Percentiles rank a stretch among this genome's conserved stretches.
Conservation (phyloP, 1,140 invertebrate species). For the Macrobrachium nipponense region DNA sequence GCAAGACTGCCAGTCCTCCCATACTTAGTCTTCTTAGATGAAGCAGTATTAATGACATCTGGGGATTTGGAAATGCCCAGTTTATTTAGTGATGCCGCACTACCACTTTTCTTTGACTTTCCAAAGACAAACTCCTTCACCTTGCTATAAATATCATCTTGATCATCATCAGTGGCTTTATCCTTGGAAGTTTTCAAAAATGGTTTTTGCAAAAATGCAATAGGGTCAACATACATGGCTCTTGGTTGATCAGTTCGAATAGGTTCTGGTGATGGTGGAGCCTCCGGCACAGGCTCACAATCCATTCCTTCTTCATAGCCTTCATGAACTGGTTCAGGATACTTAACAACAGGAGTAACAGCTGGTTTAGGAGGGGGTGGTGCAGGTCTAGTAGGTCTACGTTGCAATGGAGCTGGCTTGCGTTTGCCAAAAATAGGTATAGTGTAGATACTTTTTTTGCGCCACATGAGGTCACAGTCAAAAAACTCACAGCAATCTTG, state of each 20-base stretch:
- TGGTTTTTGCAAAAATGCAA: conserved; percentile 63
- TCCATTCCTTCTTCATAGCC: conserved; percentile 55
- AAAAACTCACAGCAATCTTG: conserved; percentile 64
- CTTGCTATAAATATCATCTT: conserved; percentile 61
- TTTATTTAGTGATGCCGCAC: conserved; percentile 59
- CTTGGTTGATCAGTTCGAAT: conserved; percentile 56
- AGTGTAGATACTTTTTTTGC: conserved; percentile 62
- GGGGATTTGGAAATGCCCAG: conserved; percentile 50
- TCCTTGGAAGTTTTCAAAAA: conserved; percentile 62
- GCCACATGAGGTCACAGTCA: conserved; percentile 64
- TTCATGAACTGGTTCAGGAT: conserved; percentile 56
- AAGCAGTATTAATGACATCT: conserved; percentile 48
- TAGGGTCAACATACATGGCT: conserved; percentile 64
- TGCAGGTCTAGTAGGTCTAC: conserved; percentile 61
- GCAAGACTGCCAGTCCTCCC: conserved; percentile 61
- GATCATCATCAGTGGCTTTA: conserved; percentile 64
- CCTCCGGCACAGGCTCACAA: conserved; percentile 64
- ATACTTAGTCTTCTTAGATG: conserved; percentile 54
- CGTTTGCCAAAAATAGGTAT: conserved; percentile 60
- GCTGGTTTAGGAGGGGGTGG: conserved; percentile 59
- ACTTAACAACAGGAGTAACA: conserved; percentile 44
- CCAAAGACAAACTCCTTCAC: conserved; percentile 62
- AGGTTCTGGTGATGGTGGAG: conserved; percentile 63
- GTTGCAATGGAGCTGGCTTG: conserved; percentile 48
- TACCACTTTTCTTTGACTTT: conserved; percentile 56